Evolutionary conservation across 2,113 vertebrate species (phyloP).

Genomic region (Turdus rufiventris): DNA sequence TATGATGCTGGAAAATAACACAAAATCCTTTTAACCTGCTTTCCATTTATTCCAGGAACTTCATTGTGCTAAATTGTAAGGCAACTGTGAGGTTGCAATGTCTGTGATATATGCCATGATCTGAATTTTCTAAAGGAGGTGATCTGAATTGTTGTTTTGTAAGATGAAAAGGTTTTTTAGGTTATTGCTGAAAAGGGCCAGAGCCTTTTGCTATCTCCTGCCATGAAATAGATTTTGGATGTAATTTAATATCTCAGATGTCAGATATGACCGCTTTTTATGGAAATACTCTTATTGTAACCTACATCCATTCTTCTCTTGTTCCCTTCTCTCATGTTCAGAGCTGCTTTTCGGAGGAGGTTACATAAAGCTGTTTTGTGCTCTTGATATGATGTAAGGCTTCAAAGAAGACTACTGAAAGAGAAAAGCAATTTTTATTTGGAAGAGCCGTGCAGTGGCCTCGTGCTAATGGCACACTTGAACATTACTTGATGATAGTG

Average conservation of each 20-base stretch:
- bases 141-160: conserved; percentile 35
- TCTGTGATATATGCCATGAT: neutral
- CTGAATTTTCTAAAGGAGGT: conserved; percentile 12
- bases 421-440: conserved; percentile 31
- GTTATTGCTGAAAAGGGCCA: conserved; percentile 39
- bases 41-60: neutral
- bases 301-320: neutral
- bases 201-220: conserved; percentile 37
- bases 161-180: conserved; percentile 37
- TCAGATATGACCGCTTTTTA: conserved; percentile 23
- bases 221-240: conserved; percentile 56
- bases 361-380: conserved; percentile 64
- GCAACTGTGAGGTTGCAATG: neutral
- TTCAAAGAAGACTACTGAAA: conserved; percentile 54
- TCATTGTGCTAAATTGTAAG: neutral
- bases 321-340: neutral
- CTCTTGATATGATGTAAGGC: conserved; percentile 12
- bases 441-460: neutral
- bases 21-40: neutral
- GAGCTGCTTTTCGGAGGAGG: conserved; percentile 43
- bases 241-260: conserved; percentile 59
- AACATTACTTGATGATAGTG: neutral
- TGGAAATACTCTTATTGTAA: conserved; percentile 39
- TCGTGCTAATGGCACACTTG: conserved; percentile 35
- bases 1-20: conserved; percentile 3